Evolutionary conservation across 2,113 vertebrate genomes (phyloP), one percentile per base, ranked within the genome.

Genomic region (Saguinus imperator): DNA sequence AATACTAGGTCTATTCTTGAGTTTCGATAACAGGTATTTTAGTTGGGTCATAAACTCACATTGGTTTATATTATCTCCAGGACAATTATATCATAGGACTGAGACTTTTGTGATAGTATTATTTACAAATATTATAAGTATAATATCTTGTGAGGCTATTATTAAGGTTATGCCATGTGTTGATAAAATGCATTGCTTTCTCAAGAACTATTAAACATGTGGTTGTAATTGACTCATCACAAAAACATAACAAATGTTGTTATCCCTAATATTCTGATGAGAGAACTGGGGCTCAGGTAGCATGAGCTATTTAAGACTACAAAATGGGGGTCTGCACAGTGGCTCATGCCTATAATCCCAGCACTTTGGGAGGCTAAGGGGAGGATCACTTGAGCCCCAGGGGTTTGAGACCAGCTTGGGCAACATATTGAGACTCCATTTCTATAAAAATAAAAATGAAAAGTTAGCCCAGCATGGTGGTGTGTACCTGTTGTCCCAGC

Each of bases 131-230:
- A 81, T 58, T 86, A 64, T 70, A 89, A 50, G 23, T 83, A 10
- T 37, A 79, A 86, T 73, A 79, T 72, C 37, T 68, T 87, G 16
- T 68, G 61, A 64, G 61, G 12, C 12, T 1, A 6, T 52, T 82
- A 75, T 91, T 94, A 77, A 58, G n/a, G 35, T 76, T 58, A 77
- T 90, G 20, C 12, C 11, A 20, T 81, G 11, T 80, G 50, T 84
- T 94, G 96, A 20, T 87, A 94, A 81, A 95, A 77, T 94, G 8
- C 7, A 50, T 73, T 77, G 83, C 3, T 88, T 87, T 89, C 92
- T 82, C 21, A 84, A 89, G 32, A 68, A 81, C 12, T 87, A 89
- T 87, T 48, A 66, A 27, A 66, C 35, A 52, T 70, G 8, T 12
- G 57, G 32, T 68, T 85, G 79, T 35, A 68, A 86, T 72, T 88